Conservation (phyloP, 2,888 invertebrate genomes). For the Calameuta filiformis region DNA sequence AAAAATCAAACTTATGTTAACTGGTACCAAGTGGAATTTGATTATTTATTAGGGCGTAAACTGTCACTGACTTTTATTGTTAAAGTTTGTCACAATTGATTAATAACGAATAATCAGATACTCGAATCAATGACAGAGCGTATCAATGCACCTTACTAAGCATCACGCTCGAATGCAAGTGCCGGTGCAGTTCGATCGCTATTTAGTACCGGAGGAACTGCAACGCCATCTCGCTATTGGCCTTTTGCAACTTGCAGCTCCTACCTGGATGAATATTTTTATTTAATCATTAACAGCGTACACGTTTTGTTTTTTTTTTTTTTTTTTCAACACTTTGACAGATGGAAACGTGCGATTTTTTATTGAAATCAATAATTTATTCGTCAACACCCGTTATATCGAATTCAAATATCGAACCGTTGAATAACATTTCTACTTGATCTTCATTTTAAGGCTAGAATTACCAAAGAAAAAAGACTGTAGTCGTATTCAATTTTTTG, state of each 20-base stretch:
- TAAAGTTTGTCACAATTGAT: neutral
- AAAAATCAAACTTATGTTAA: neutral
- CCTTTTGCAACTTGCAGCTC: neutral
- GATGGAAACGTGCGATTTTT: neutral
- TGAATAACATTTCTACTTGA: neutral
- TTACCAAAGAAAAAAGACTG: neutral
- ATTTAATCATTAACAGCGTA: neutral
- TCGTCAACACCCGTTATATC: neutral
- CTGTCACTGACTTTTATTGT: neutral
- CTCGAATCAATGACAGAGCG: neutral
- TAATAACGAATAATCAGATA: neutral
- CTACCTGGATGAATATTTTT: neutral
- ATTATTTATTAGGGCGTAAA: neutral
- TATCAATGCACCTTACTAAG: neutral
- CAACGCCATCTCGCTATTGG: neutral
- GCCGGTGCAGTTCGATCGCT: neutral
- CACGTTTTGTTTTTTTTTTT: neutral
- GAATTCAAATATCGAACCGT: neutral
- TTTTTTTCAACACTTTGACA: neutral
- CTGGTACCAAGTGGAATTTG: neutral
- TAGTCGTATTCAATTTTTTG: neutral
- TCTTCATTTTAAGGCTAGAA: neutral
- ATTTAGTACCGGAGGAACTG: neutral
- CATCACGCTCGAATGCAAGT: neutral
- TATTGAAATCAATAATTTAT: neutral